Evolutionary conservation across 2,888 invertebrate species (phyloP).

Genomic region (Cheilosia scutellata): DNA sequence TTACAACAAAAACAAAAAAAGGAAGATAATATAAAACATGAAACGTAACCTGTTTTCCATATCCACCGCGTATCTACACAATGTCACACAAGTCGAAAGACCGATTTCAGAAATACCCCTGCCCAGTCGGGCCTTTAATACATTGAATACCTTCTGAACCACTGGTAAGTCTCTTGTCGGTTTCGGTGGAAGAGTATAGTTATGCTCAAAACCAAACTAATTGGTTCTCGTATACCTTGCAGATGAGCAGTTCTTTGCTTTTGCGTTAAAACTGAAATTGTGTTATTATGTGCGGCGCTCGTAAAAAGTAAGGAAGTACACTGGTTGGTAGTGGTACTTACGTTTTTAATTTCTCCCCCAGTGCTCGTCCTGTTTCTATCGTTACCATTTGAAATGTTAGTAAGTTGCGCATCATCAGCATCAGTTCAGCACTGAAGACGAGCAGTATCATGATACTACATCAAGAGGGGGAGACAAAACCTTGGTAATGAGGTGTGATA

Average conservation of each 20-base stretch:
- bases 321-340: slow-evolving; percentile 27
- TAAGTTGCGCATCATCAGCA: background rate
- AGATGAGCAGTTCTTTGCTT: background rate
- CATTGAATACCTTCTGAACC: slow-evolving; percentile 1
- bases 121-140: slow-evolving; percentile 7
- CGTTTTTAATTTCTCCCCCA: slow-evolving; percentile 58
- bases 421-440: background rate
- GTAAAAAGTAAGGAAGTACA: slow-evolving; percentile 21
- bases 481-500: slow-evolving; percentile 23
- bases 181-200: slow-evolving; percentile 4
- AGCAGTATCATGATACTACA: background rate
- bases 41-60: slow-evolving; percentile 29
- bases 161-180: slow-evolving; percentile 14
- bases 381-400: slow-evolving; percentile 29
- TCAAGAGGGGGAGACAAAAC: background rate
- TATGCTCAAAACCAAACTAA: slow-evolving; percentile 31
- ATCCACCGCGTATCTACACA: background rate
- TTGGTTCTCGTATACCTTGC: slow-evolving; percentile 14
- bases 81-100: slow-evolving; percentile 1
- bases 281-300: slow-evolving; percentile 37
- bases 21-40: background rate
- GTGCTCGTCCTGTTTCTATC: slow-evolving; percentile 19
- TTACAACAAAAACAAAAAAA: background rate
- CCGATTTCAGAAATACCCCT: background rate
- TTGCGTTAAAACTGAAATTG: slow-evolving; percentile 37